Evolutionary conservation across 2,113 vertebrate species (phyloP).

Genomic region (Aphyosemion australe): DNA sequence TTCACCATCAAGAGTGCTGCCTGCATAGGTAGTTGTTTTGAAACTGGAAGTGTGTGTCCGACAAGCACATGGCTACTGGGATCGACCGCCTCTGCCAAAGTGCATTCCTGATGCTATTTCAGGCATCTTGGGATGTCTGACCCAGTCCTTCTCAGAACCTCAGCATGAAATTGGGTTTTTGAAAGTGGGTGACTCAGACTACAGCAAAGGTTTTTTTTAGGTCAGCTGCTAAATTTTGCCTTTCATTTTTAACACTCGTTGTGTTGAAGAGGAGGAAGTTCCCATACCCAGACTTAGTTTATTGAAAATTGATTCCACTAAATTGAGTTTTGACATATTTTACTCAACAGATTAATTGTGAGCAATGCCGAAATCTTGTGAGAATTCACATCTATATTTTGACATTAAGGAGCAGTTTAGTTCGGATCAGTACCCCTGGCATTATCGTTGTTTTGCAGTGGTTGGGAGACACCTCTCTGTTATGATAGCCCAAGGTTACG

Average conservation of each 20-base stretch:
- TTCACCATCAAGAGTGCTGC: conserved; percentile 8
- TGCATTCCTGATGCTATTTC: conserved; percentile 70
- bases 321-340: not conserved
- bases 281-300: too few relatives aligned
- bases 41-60: conserved; percentile 41
- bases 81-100: conserved; percentile 49
- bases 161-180: conserved; percentile 46
- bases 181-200: conserved; percentile 55
- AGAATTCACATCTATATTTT: not conserved
- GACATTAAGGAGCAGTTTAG: not conserved
- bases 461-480: conserved; percentile 49
- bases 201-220: conserved; percentile 43
- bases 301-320: too few relatives aligned
- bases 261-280: conserved; percentile 13
- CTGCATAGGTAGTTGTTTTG: conserved; percentile 63
- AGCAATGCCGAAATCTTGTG: not conserved
- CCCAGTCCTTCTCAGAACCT: conserved; percentile 37
- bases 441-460: conserved; percentile 33
- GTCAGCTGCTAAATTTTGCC: conserved; percentile 39
- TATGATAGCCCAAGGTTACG: conserved; percentile 64
- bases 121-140: conserved; percentile 54
- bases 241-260: conserved; percentile 35
- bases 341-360: not conserved
- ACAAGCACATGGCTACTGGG: conserved; percentile 74
- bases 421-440: not conserved